Percentiles rank a stretch among this genome's conserved stretches.
Conservation (phyloP, 64 coral and sea anemone species). For the Pachyseris speciosa region DNA sequence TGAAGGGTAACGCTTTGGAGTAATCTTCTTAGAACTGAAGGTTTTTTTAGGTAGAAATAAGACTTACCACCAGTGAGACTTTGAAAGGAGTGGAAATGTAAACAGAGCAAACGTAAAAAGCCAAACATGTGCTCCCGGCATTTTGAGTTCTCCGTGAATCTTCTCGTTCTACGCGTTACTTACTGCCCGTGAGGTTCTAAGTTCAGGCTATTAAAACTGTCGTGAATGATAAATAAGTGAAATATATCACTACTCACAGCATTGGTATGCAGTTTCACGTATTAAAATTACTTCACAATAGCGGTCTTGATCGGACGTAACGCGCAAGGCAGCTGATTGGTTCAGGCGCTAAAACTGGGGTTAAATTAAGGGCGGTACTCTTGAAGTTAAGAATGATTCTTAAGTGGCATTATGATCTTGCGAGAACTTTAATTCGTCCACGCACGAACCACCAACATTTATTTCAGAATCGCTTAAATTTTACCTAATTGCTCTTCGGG, state of each 20-base stretch:
- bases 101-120: background rate
- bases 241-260: background rate
- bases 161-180: background rate
- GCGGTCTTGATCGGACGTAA: background rate
- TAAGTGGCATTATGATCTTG: slow-evolving; percentile 20
- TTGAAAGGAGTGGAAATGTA: slow-evolving; percentile 33
- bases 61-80: slow-evolving; percentile 46
- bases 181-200: background rate
- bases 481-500: background rate
- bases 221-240: background rate
- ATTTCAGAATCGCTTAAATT: background rate
- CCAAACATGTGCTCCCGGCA: background rate
- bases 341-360: background rate
- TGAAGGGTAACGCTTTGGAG: background rate
- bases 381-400: background rate
- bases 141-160: background rate
- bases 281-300: slow-evolving; percentile 48
- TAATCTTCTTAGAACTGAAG: slow-evolving; percentile 27
- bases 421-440: background rate
- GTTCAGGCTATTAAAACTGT: slow-evolving; percentile 22
- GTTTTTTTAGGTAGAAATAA: background rate
- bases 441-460: background rate
- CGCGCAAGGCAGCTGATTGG: background rate
- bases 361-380: slow-evolving; percentile 11
- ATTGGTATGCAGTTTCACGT: slow-evolving; percentile 7